These are phyloP conservation scores for Drosophila subpulchrella DNA, from an alignment of 1,140 invertebrate genomes.

Conservation along the genomic window DNA sequence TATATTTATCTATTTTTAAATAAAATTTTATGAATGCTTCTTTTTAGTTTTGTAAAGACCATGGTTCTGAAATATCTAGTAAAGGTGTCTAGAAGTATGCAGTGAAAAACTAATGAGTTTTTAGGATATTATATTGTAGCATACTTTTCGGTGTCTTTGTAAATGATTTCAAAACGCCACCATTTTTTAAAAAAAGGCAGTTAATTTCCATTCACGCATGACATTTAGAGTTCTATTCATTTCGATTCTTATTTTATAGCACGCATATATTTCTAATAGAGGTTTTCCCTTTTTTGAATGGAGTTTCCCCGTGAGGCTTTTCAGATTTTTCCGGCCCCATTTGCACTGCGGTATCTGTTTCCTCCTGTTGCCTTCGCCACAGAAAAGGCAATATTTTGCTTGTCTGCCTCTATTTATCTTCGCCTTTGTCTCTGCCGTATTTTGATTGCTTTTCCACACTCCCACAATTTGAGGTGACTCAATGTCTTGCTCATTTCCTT, in stretches of 20 bases:
- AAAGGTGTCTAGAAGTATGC: too few species aligned
- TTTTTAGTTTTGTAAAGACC: too few species aligned
- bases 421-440: conserved; percentile 69
- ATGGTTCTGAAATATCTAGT: too few species aligned
- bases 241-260: neutral
- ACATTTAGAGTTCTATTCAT: neutral
- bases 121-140: neutral
- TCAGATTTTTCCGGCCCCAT: conserved; percentile 10
- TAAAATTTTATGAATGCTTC: too few species aligned
- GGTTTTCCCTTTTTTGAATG: neutral
- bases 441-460: conserved; percentile 78
- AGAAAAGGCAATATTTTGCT: conserved; percentile 77
- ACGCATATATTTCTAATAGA: neutral
- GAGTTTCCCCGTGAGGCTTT: neutral
- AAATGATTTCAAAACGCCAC: neutral
- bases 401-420: conserved; percentile 80
- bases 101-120: too few species aligned
- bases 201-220: too few species aligned
- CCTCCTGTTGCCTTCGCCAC: conserved; percentile 46
- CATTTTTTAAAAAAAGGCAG: too few species aligned
- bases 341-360: conserved; percentile 15
- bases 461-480: conserved; percentile 66
- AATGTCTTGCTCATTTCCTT: conserved; percentile 82
- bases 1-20: too few species aligned
- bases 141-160: neutral